These are phyloP conservation scores for Nomada hirtipes DNA, from an alignment of 2,888 invertebrate genomes.

Conservation along the genomic window DNA sequence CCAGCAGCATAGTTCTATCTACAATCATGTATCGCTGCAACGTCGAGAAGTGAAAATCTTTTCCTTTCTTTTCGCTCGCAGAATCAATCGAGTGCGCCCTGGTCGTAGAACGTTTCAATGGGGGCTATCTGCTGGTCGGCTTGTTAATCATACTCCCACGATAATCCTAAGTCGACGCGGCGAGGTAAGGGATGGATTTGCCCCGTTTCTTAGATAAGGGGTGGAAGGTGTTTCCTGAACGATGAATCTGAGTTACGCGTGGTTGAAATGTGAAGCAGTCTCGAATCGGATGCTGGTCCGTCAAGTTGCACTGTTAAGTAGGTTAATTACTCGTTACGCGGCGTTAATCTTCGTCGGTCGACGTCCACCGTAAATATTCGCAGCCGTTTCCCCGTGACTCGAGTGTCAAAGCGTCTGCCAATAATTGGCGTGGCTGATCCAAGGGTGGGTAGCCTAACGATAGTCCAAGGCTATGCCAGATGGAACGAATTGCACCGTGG, in stretches of 20 bases:
- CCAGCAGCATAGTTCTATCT: not conserved
- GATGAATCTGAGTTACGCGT: not conserved
- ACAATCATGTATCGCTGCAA: not conserved
- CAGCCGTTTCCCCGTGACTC: conserved; percentile 17
- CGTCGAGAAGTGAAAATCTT: not conserved
- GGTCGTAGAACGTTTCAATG: conserved; percentile 24
- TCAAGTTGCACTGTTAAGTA: conserved; percentile 21
- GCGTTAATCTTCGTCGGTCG: conserved; percentile 40
- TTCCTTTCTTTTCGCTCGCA: not conserved
- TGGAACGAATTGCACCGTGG: conserved; percentile 30
- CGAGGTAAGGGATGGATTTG: not conserved
- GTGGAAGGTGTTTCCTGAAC: not conserved
- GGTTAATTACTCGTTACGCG: conserved; percentile 42
- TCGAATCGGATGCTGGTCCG: not conserved
- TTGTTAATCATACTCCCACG: not conserved
- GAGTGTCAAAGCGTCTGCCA: conserved; percentile 52
- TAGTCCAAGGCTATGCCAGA: conserved; percentile 37
- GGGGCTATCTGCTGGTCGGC: not conserved
- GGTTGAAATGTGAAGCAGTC: not conserved
- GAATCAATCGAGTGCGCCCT: not conserved
- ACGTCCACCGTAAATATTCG: conserved; percentile 45
- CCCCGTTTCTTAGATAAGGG: not conserved
- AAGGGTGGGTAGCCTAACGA: conserved; percentile 26
- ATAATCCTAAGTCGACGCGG: not conserved
- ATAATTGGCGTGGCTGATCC: conserved; percentile 45